Evolutionary conservation across 2,888 invertebrate genomes (phyloP), one percentile per base, ranked within the genome.

Genomic region (Polyploca ridens): DNA sequence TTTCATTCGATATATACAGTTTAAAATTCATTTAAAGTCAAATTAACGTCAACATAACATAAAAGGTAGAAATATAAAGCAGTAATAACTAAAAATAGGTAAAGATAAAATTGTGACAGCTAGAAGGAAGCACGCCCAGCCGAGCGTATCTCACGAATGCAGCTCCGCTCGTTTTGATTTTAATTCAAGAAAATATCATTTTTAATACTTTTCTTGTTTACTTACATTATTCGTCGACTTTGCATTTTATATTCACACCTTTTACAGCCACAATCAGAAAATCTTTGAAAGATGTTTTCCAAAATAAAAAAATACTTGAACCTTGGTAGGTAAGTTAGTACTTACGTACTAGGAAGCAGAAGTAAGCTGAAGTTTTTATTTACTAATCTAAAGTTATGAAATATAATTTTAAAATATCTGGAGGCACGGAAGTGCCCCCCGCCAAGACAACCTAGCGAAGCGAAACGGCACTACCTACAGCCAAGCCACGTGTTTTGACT

Each of bases 41-140:
- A 82, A 84, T 83, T 79, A 79, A 79, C 72, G 79, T 81, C 78
- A 77, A 73, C 77, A 79, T 76, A 78, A 79, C 74, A 73, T 75
- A 70, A 74, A 72, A 75, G 65, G 71, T 72, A 80, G 79, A 78
- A 82, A 85, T 80, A 76, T 82, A 77, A 83, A 83, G 76, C 76
- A 79, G 82, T 83, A 81, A 83, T 84, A 85, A 86, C 80, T 84
- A 81, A 83, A 86, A 86, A 85, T 79, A 86, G 79, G 79, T 79
- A 81, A 84, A 87, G 86, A 88, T 87, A 87, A 87, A 88, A 87
- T 80, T 85, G 82, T 88, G 88, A 86, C 89, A 85, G 86, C 82
- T 78, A 76, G 83, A 81, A 85, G 87, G 87, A 87, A 89, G 83
- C 82, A 81, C 69, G 80, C 77, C 83, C 83, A 85, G 80, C 86